These are phyloP conservation scores for Sapajus apella DNA, from an alignment of 2,113 vertebrate species.

Conservation along the genomic window DNA sequence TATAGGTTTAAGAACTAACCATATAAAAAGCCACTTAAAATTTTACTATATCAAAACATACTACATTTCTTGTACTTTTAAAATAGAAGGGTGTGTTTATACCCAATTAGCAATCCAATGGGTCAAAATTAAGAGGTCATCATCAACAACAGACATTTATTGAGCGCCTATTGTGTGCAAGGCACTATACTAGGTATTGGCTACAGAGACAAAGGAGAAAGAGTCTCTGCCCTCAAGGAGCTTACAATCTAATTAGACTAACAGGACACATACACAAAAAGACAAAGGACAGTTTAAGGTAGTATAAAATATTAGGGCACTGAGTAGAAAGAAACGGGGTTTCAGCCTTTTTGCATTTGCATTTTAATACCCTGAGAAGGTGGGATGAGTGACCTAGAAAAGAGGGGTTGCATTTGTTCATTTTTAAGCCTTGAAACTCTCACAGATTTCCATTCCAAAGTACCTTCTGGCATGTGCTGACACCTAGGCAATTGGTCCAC, in stretches of 20 bases:
- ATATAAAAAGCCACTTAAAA: constrained; percentile 9
- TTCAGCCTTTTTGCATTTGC: constrained; percentile 8
- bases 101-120: constrained; percentile 30
- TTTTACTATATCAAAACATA: constrained; percentile 3
- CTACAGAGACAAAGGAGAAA: constrained; percentile 67
- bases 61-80: not conserved
- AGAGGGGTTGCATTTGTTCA: not conserved
- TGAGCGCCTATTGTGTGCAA: constrained; percentile 70
- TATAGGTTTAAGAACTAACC: not conserved
- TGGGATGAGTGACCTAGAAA: not conserved
- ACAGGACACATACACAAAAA: constrained; percentile 44
- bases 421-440: not conserved
- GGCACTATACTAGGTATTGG: constrained; percentile 64
- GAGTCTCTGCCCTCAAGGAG: constrained; percentile 58
- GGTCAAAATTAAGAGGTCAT: constrained; percentile 45
- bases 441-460: not conserved
- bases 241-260: constrained; percentile 65
- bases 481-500: not conserved
- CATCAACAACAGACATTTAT: constrained; percentile 75
- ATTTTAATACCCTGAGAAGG: constrained; percentile 65
- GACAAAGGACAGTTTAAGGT: constrained; percentile 43
- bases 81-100: constrained; percentile 41
- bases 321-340: constrained; percentile 35
- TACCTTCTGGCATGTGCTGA: not conserved
- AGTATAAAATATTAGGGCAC: constrained; percentile 55